A percentile compares a stretch with the other conserved stretches of the same genome.
Conservation (phyloP, 2,888 invertebrate genomes). For the Lasiommata megera region DNA sequence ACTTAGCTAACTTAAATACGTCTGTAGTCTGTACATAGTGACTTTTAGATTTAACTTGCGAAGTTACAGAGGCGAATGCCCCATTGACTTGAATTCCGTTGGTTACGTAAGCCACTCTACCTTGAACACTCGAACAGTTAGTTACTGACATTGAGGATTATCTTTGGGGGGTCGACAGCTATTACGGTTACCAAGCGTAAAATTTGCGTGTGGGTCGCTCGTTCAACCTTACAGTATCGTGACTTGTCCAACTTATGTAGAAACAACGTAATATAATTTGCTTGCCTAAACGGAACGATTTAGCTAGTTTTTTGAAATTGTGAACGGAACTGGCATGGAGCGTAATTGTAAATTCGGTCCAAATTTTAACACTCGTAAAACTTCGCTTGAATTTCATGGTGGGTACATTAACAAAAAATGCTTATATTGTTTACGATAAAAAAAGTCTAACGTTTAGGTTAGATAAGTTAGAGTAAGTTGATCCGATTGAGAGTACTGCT, state of each 20-base stretch:
- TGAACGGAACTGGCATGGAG: conserved; percentile 17
- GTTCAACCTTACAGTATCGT: conserved; percentile 60
- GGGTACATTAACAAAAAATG: neutral
- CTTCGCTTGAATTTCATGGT: neutral
- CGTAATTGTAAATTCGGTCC: neutral
- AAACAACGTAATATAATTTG: conserved; percentile 58
- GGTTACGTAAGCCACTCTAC: conserved; percentile 11
- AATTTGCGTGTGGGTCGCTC: conserved; percentile 61
- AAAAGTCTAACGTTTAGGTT: no score
- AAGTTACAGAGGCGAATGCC: neutral
- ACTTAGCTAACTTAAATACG: no score
- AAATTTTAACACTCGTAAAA: neutral
- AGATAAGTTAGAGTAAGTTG: no score
- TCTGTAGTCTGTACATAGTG: no score
- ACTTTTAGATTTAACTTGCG: no score
- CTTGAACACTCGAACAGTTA: conserved; percentile 15
- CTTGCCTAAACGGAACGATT: conserved; percentile 18
- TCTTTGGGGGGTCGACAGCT: conserved; percentile 40
- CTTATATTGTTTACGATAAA: no score
- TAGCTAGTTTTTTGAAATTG: conserved; percentile 15
- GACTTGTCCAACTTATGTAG: conserved; percentile 58
- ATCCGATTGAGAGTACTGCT: no score
- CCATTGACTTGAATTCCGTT: conserved; percentile 3
- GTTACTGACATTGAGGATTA: conserved; percentile 28
- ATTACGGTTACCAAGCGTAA: conserved; percentile 50